Evolutionary conservation across 2,113 vertebrate genomes (phyloP).

Genomic region (Noturus placidus): DNA sequence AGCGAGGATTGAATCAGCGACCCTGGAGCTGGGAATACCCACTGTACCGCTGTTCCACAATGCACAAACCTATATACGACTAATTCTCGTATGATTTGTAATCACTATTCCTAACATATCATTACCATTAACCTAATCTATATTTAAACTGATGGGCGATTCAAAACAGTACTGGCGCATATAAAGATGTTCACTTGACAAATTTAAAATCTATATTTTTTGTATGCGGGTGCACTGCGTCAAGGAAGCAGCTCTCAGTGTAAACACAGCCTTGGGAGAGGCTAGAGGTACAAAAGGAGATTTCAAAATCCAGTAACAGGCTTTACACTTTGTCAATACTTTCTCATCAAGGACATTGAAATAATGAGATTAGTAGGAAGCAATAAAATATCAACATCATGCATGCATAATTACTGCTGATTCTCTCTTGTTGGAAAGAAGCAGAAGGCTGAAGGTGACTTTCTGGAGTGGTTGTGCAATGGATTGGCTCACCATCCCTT

Average conservation of each 20-base stretch:
- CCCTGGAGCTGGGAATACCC: too few relatives aligned
- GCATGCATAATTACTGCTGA: conserved; percentile 53
- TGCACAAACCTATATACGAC: background rate
- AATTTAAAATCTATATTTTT: conserved; percentile 35
- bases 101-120: conserved; percentile 8
- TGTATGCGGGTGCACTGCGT: conserved; percentile 36
- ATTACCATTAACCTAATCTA: conserved; percentile 29
- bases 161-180: conserved; percentile 7
- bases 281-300: background rate
- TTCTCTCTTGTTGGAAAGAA: conserved; percentile 41
- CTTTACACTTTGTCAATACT: conserved; percentile 56
- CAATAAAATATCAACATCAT: conserved; percentile 51
- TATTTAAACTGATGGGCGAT: conserved; percentile 17
- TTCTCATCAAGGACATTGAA: conserved; percentile 55
- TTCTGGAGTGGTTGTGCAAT: conserved; percentile 24
- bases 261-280: conserved; percentile 27
- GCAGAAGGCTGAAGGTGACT: conserved; percentile 57
- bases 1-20: background rate
- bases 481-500: conserved; percentile 14
- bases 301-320: conserved; percentile 49
- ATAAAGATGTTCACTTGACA: conserved; percentile 37
- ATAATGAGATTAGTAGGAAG: conserved; percentile 59
- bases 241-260: conserved; percentile 26
- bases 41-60: background rate
- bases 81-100: background rate